Conservation (phyloP, 2,113 vertebrate species). For the Sceloporus undulatus region DNA sequence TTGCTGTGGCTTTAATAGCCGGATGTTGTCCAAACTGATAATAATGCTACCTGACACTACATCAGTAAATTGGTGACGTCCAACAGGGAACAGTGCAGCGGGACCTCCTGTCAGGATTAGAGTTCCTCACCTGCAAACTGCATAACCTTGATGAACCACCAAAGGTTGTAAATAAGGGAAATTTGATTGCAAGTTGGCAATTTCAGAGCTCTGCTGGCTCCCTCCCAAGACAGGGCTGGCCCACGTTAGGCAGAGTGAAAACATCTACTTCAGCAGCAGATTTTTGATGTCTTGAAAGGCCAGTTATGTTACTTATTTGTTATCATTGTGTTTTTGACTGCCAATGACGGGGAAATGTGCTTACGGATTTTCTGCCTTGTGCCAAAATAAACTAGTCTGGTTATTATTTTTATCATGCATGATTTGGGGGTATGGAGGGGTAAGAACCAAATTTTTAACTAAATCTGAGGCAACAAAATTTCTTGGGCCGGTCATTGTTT, state of each 20-base stretch:
- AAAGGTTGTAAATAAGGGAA: neutral
- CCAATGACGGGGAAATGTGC: too few species aligned
- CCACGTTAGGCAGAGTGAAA: neutral
- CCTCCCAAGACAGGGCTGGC: neutral
- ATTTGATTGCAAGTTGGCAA: neutral
- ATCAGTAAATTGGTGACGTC: conserved; percentile 12
- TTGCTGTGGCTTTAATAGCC: too few species aligned
- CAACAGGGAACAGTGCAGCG: neutral
- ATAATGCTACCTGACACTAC: neutral
- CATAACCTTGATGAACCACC: too few species aligned
- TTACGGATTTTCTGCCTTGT: neutral
- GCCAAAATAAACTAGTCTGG: neutral
- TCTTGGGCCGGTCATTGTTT: neutral
- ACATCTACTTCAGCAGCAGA: too few species aligned
- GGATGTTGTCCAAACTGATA: neutral
- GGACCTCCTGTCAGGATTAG: neutral
- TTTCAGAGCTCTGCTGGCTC: neutral
- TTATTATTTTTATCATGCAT: neutral
- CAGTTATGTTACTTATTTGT: neutral
- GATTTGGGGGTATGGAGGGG: neutral
- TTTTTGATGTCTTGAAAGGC: too few species aligned
- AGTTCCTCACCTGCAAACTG: neutral
- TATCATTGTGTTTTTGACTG: too few species aligned
- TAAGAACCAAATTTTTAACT: neutral
- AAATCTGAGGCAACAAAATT: neutral